Conservation (phyloP, 2,888 invertebrate species). For the Onthophagus sagittarius region DNA sequence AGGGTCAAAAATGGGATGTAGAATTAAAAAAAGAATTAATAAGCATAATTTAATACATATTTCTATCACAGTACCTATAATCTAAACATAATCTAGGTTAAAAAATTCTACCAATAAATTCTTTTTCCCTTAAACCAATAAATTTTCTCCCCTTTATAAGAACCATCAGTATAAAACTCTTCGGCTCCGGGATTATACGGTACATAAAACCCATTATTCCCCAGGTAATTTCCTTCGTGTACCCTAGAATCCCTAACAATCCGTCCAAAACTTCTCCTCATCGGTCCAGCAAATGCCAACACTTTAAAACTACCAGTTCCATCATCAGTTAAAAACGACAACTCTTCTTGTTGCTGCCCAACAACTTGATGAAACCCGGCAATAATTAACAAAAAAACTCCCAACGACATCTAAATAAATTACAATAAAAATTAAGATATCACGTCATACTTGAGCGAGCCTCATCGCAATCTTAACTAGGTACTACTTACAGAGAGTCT, state of each 20-base stretch:
- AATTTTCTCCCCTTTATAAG: slow-evolving; percentile 36
- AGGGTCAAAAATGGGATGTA: too few relatives aligned
- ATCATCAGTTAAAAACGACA: not conserved
- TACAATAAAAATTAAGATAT: not conserved
- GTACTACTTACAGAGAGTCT: not conserved
- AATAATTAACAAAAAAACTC: not conserved
- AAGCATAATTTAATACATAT: not conserved
- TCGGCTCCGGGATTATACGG: slow-evolving; percentile 34
- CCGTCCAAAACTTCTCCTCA: slow-evolving; percentile 14
- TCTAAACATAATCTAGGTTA: not conserved
- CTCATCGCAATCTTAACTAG: too few relatives aligned
- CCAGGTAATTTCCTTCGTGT: slow-evolving; percentile 28
- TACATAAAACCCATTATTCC: slow-evolving; percentile 34
- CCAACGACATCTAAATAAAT: not conserved
- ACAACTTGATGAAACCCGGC: not conserved
- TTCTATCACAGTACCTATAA: not conserved
- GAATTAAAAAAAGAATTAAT: not conserved
- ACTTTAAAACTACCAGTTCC: slow-evolving; percentile 11
- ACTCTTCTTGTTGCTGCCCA: not conserved
- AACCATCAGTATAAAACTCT: slow-evolving; percentile 38
- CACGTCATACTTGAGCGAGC: too few relatives aligned
- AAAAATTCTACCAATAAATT: slow-evolving; percentile 19
- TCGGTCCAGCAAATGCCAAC: slow-evolving; percentile 19
- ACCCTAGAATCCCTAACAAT: slow-evolving; percentile 27
- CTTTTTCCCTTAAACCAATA: slow-evolving; percentile 22